phyloP scores from a whole-genome alignment of 2,797 vertebrate genomes.

The Pantherophis vulpinus region DNA sequence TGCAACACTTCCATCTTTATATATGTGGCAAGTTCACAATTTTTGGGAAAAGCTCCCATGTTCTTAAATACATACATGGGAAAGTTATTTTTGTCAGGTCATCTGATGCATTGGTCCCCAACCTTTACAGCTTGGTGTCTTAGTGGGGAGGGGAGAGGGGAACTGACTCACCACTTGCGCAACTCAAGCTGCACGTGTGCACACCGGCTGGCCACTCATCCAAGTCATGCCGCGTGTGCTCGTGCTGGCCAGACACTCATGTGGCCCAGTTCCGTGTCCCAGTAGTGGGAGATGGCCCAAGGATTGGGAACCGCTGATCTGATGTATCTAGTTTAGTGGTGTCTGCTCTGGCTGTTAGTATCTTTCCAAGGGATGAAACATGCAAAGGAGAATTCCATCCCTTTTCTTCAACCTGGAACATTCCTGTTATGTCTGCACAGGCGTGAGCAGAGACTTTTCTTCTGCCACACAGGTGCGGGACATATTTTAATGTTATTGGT shows the following conservation, averaged over 20 bases:
- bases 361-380: neutral
- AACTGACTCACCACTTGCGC: accelerated
- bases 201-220: too few relatives aligned
- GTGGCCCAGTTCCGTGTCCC: too few relatives aligned
- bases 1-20: neutral
- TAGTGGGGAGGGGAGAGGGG: too few relatives aligned
- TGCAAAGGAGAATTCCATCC: neutral
- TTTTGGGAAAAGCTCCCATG: neutral
- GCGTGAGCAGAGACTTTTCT: too few relatives aligned
- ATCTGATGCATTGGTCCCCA: neutral
- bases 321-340: neutral
- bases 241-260: too few relatives aligned
- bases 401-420: neutral
- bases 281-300: too few relatives aligned
- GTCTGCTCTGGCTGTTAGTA: neutral
- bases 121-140: too few relatives aligned
- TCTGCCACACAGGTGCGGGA: too few relatives aligned
- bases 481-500: too few relatives aligned
- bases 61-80: neutral
- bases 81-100: neutral
- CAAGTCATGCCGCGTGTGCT: too few relatives aligned
- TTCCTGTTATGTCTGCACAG: too few relatives aligned
- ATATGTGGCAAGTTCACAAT: neutral
- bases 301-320: neutral
- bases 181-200: too few relatives aligned